These are phyloP conservation scores for Drosophila jambulina DNA, from an alignment of 1,140 invertebrate species.

Conservation along the genomic window DNA sequence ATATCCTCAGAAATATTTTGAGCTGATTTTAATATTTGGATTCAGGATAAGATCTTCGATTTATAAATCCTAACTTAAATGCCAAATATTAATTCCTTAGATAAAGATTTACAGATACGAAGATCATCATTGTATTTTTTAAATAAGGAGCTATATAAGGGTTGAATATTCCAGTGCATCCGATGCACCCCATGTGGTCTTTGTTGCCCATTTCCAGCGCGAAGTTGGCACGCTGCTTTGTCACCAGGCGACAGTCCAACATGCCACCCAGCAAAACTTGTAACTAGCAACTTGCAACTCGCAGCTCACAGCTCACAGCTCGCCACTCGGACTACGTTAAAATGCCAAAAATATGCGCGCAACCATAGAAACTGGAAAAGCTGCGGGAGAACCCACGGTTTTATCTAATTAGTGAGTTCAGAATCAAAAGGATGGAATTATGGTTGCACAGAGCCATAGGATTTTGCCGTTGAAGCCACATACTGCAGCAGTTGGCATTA, in stretches of 20 bases:
- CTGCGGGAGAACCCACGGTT: conserved; percentile 4
- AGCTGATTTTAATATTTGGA: neutral
- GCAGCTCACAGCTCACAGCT: conserved; percentile 20
- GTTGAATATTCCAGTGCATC: neutral
- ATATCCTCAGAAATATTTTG: no score
- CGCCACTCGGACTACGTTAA: conserved; percentile 28
- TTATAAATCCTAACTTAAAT: neutral
- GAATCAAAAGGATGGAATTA: conserved; percentile 39
- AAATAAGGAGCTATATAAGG: neutral
- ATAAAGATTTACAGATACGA: neutral
- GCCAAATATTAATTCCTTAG: neutral
- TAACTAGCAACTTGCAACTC: conserved; percentile 11
- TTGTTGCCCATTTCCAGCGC: conserved; percentile 19
- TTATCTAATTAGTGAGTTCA: conserved; percentile 45
- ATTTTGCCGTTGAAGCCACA: neutral
- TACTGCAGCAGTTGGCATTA: conserved; percentile 6
- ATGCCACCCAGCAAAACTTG: conserved; percentile 15
- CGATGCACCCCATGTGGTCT: conserved; percentile 35
- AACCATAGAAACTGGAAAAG: conserved; percentile 44
- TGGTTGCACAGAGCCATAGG: conserved; percentile 22
- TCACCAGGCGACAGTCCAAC: conserved; percentile 32
- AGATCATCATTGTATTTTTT: neutral
- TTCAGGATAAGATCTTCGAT: no score
- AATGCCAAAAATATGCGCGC: conserved; percentile 32
- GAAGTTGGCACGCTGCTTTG: conserved; percentile 32